Percentiles rank a stretch among this genome's conserved stretches.
Evolutionary conservation across 1,140 invertebrate species (phyloP).

Genomic region (Drosophila baimaii): DNA sequence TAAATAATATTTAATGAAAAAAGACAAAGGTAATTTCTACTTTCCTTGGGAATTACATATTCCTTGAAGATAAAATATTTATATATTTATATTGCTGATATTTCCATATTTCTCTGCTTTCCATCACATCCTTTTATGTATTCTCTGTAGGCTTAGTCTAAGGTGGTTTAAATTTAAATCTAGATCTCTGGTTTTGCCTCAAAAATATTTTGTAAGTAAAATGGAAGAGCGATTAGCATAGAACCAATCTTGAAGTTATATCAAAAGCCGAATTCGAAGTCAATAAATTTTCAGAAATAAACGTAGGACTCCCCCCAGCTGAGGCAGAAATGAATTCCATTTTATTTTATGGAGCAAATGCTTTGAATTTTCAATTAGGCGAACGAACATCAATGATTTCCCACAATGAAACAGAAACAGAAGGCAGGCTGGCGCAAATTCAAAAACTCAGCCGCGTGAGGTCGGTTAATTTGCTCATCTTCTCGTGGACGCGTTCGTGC

Average conservation of each 20-base stretch:
- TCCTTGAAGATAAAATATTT: neutral
- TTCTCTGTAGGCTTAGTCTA: too few species aligned
- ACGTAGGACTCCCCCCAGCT: neutral
- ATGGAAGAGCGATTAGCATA: neutral
- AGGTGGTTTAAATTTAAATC: neutral
- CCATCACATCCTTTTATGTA: neutral
- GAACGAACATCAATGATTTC: constrained; percentile 30
- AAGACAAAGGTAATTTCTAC: neutral
- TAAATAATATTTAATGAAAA: neutral
- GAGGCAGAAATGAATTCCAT: constrained; percentile 19
- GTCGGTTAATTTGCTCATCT: constrained; percentile 72
- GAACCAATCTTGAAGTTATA: neutral
- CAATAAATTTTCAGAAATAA: constrained; percentile 13
- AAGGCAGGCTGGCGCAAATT: constrained; percentile 33
- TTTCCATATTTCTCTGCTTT: neutral
- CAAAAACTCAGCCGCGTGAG: constrained; percentile 64
- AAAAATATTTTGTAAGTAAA: neutral
- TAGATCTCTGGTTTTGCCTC: neutral
- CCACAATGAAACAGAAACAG: constrained; percentile 3
- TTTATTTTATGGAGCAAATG: constrained; percentile 13
- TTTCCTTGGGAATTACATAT: neutral
- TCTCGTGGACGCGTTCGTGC: constrained; percentile 56
- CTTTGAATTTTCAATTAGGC: constrained; percentile 55
- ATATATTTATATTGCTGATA: neutral
- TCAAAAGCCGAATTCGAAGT: neutral